Percentiles rank a stretch among this genome's conserved stretches.
phyloP scores from a whole-genome alignment of 2,888 invertebrate species.

The Dolichopus griseipennis region DNA sequence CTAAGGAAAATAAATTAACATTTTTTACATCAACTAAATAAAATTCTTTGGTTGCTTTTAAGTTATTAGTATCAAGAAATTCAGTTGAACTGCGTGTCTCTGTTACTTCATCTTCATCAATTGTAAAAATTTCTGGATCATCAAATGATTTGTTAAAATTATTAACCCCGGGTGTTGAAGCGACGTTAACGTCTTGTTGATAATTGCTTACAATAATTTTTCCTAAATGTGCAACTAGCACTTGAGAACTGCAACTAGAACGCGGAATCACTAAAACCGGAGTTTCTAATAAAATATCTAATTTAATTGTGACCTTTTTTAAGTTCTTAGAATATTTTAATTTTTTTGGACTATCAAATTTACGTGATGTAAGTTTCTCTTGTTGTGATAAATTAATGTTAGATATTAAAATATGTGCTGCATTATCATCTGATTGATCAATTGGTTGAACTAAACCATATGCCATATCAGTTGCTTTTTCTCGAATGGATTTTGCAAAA shows the following conservation, averaged over 20 bases:
- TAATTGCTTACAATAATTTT: constrained; percentile 60
- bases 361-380: constrained; percentile 4
- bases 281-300: constrained; percentile 77
- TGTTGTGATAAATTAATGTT: not conserved
- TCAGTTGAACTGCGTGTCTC: not conserved
- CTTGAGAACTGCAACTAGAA: constrained; percentile 65
- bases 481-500: constrained; percentile 74
- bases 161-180: not conserved
- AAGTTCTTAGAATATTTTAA: constrained; percentile 17
- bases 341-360: constrained; percentile 21
- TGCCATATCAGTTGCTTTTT: constrained; percentile 91
- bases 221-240: constrained; percentile 86
- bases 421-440: constrained; percentile 16
- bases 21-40: constrained; percentile 69
- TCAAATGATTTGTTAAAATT: constrained; percentile 14
- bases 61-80: not conserved
- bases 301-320: constrained; percentile 26
- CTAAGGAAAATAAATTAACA: constrained; percentile 77
- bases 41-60: constrained; percentile 24
- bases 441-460: constrained; percentile 72
- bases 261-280: constrained; percentile 86
- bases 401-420: not conserved
- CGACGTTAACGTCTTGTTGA: constrained; percentile 27
- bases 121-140: constrained; percentile 21
- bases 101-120: constrained; percentile 22